Percentiles rank a stretch among this genome's conserved stretches.
phyloP scores from a whole-genome alignment of 2,797 vertebrate genomes.

The Kryptolebias ocellatus region DNA sequence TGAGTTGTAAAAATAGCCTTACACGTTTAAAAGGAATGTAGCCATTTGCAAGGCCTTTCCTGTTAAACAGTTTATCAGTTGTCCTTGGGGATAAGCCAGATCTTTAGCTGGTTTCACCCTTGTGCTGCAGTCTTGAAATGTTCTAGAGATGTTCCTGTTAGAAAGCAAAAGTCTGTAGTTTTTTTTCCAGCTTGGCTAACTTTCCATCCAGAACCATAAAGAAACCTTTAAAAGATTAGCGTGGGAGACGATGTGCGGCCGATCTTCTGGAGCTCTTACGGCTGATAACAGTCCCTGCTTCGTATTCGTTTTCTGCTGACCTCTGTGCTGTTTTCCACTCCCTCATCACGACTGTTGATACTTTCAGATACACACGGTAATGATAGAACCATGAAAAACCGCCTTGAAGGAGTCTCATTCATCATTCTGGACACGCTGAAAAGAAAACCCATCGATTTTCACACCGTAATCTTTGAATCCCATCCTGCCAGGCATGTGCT shows the following conservation, averaged over 20 bases:
- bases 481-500: background rate
- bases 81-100: constrained; percentile 60
- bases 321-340: background rate
- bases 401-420: background rate
- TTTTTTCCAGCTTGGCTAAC: background rate
- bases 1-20: constrained; percentile 72
- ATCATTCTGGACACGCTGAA: background rate
- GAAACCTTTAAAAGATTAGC: background rate
- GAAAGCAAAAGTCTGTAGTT: background rate
- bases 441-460: background rate
- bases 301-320: background rate
- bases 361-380: constrained; percentile 6
- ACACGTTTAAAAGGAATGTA: constrained; percentile 72
- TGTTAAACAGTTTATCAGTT: constrained; percentile 75
- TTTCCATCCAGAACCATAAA: background rate
- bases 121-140: background rate
- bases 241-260: background rate
- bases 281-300: background rate
- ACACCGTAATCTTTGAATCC: constrained; percentile 2
- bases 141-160: background rate
- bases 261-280: background rate
- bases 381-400: constrained; percentile 1
- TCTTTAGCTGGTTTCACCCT: constrained; percentile 26
- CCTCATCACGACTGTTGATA: constrained; percentile 1
- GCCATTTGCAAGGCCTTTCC: constrained; percentile 76